These are phyloP conservation scores for Patella vulgata DNA, from an alignment of 1,140 invertebrate species.

Conservation along the genomic window DNA sequence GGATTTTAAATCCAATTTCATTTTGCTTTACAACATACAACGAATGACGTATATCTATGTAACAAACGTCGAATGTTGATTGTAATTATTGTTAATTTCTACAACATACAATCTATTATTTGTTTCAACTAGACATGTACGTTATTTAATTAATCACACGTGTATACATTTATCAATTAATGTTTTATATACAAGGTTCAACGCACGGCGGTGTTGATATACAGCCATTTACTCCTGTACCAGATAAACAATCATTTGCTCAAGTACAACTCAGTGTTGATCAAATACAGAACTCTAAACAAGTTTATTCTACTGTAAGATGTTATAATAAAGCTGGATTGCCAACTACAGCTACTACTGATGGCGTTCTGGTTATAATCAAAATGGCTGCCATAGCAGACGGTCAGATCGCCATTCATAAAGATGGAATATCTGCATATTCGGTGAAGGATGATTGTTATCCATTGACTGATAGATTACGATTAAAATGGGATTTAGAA, in stretches of 20 bases:
- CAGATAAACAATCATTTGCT: not conserved
- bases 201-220: slow-evolving; percentile 3
- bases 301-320: slow-evolving; percentile 28
- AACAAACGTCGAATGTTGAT: too few relatives aligned
- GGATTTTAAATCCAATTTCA: too few relatives aligned
- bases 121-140: not conserved
- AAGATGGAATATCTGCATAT: slow-evolving; percentile 18
- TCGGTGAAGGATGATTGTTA: slow-evolving; percentile 18
- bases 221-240: not conserved
- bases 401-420: slow-evolving; percentile 6
- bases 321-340: slow-evolving; percentile 38
- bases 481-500: slow-evolving; percentile 5
- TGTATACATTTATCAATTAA: not conserved
- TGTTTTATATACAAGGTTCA: not conserved
- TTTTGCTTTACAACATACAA: too few relatives aligned
- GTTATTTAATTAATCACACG: too few relatives aligned
- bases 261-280: not conserved
- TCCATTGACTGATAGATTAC: not conserved
- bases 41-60: too few relatives aligned
- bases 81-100: too few relatives aligned
- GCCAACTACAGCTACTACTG: slow-evolving; percentile 11
- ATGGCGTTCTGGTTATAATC: slow-evolving; percentile 34
- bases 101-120: too few relatives aligned
- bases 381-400: not conserved
- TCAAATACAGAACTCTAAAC: not conserved